These are phyloP conservation scores for Drosophila buzzatii DNA, from an alignment of 2,888 invertebrate genomes.

Conservation along the genomic window DNA sequence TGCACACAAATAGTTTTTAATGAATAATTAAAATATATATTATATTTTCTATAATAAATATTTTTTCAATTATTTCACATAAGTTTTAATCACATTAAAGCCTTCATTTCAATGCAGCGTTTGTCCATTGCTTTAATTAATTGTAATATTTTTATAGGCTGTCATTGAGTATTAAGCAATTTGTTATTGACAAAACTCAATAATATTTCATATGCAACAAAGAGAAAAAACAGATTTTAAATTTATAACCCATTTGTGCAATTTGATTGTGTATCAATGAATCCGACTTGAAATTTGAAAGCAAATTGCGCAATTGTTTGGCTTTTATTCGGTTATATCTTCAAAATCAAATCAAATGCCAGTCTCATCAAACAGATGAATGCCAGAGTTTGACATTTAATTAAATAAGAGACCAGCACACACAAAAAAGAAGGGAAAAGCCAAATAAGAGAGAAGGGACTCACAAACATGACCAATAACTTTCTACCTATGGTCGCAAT, in stretches of 20 bases:
- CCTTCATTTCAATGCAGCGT: background rate
- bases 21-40: background rate
- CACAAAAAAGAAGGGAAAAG: background rate
- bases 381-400: slow-evolving; percentile 74
- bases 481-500: slow-evolving; percentile 49
- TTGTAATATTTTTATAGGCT: background rate
- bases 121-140: background rate
- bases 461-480: slow-evolving; percentile 55
- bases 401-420: slow-evolving; percentile 61
- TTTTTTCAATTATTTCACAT: background rate
- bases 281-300: slow-evolving; percentile 2
- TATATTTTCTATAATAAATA: background rate
- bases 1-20: background rate
- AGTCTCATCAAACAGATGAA: slow-evolving; percentile 36
- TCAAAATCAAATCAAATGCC: slow-evolving; percentile 55
- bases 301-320: slow-evolving; percentile 48
- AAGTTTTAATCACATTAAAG: background rate
- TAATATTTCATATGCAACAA: background rate
- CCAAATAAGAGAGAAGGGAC: slow-evolving; percentile 19
- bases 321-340: slow-evolving; percentile 25
- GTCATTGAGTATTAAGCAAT: background rate
- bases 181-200: background rate
- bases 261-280: slow-evolving; percentile 1
- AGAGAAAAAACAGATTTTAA: background rate
- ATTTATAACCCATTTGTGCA: background rate